phyloP scores from a whole-genome alignment of 2,888 invertebrate species.

The Mythimna loreyi region DNA sequence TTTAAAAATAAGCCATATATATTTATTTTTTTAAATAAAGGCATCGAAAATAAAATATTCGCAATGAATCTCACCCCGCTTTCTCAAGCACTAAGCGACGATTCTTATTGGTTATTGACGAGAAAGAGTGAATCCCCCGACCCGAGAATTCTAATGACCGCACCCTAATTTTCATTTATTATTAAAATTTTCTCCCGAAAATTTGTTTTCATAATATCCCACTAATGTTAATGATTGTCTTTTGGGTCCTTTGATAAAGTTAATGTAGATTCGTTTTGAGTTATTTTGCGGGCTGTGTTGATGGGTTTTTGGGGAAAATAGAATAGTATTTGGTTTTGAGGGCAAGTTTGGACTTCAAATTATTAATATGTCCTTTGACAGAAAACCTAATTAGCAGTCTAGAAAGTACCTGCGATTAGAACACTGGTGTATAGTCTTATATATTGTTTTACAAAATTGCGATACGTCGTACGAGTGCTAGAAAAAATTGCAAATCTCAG shows the following conservation, averaged over 20 bases:
- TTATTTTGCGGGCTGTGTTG: slow-evolving; percentile 17
- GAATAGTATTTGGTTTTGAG: neutral
- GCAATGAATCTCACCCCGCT: slow-evolving; percentile 25
- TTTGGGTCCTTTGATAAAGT: slow-evolving; percentile 55
- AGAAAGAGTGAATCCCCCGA: slow-evolving; percentile 73
- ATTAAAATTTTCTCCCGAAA: slow-evolving; percentile 75
- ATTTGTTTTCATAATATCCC: slow-evolving; percentile 67
- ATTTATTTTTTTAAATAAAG: too few relatives aligned
- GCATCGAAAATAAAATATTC: neutral
- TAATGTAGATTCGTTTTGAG: slow-evolving; percentile 41
- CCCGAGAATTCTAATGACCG: slow-evolving; percentile 79
- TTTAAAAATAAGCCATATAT: too few relatives aligned
- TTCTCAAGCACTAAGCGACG: slow-evolving; percentile 54
- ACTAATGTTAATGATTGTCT: slow-evolving; percentile 65
- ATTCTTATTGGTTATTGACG: slow-evolving; percentile 75
- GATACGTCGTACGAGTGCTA: too few relatives aligned
- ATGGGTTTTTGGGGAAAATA: neutral
- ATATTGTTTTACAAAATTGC: too few relatives aligned
- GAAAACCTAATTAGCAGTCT: too few relatives aligned
- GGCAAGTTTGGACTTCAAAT: neutral
- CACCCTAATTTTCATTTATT: slow-evolving; percentile 83
- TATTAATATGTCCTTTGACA: neutral
- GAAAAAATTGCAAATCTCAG: too few relatives aligned
- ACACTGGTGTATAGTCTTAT: too few relatives aligned
- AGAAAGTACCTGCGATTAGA: too few relatives aligned